Conservation (phyloP, 2,113 vertebrate species). For the Ctenodactylus gundi region DNA sequence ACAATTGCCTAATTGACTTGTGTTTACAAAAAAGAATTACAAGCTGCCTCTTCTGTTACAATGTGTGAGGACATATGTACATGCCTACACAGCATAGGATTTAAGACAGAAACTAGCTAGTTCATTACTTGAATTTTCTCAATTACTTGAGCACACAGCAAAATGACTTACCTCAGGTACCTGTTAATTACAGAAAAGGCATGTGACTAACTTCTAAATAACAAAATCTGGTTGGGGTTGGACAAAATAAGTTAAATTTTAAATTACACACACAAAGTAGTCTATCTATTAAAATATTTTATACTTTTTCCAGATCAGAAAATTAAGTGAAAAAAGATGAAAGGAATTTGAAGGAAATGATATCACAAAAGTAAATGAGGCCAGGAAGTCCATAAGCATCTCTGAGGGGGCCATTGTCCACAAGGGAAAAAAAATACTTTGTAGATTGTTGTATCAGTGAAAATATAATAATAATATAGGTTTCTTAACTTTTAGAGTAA, state of each 20-base stretch:
- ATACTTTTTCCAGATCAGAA: neutral
- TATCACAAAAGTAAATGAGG: neutral
- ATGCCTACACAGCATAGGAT: fast-evolving
- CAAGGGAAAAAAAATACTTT: too few relatives aligned
- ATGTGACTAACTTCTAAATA: neutral
- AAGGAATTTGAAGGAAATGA: neutral
- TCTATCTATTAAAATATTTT: neutral
- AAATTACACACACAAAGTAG: neutral
- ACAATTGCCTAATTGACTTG: neutral
- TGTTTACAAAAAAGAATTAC: neutral
- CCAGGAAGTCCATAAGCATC: neutral
- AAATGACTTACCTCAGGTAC: neutral
- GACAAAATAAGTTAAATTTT: neutral
- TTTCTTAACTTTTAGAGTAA: neutral
- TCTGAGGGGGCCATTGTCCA: too few relatives aligned
- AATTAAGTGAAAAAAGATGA: neutral
- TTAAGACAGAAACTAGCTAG: neutral
- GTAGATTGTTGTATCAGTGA: neutral
- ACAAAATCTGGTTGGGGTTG: neutral
- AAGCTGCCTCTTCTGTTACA: neutral
- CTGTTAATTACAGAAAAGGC: neutral
- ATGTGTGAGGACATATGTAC: neutral
- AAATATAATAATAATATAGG: neutral
- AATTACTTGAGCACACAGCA: neutral
- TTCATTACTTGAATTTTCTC: neutral